A percentile compares a stretch with the other conserved stretches of the same genome.
These are phyloP conservation scores for Euthynnus affinis DNA, from an alignment of 2,797 vertebrate species.

Conservation along the genomic window DNA sequence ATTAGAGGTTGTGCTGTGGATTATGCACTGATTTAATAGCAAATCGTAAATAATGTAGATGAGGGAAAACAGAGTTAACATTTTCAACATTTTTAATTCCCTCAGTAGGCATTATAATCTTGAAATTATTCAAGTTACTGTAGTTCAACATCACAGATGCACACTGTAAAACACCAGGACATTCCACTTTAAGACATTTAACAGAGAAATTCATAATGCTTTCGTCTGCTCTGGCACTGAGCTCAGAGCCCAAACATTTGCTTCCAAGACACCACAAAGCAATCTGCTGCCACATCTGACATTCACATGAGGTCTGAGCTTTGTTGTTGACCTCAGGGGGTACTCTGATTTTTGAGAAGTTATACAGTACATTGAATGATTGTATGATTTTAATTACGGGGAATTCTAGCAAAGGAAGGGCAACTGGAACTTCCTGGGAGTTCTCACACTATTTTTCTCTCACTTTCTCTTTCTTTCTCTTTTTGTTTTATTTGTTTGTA, in stretches of 20 bases:
- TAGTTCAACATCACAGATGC: conserved; percentile 37
- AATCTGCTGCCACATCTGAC: conserved; percentile 83
- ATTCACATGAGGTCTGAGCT: conserved; percentile 71
- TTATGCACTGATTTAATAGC: not conserved
- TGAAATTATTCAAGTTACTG: conserved; percentile 15
- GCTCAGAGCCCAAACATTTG: conserved; percentile 69
- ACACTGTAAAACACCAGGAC: conserved; percentile 40
- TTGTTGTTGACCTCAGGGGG: conserved; percentile 74
- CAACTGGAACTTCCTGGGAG: conserved; percentile 60
- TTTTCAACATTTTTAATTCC: not conserved
- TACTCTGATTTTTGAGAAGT: conserved; percentile 63
- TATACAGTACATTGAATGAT: conserved; percentile 64
- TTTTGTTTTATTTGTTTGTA: conserved; percentile 7
- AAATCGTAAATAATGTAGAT: not conserved
- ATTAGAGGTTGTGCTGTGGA: conserved; percentile 6
- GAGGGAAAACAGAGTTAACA: not conserved
- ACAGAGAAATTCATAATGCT: conserved; percentile 57
- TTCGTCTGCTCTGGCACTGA: conserved; percentile 51
- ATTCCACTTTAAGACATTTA: conserved; percentile 30
- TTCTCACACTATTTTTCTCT: not conserved
- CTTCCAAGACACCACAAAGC: conserved; percentile 65
- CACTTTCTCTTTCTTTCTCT: not conserved
- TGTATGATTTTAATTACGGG: conserved; percentile 79
- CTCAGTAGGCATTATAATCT: not conserved
- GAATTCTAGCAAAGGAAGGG: conserved; percentile 63